Evolutionary conservation across 2,888 invertebrate genomes (phyloP).

Genomic region (Agelastica alni): DNA sequence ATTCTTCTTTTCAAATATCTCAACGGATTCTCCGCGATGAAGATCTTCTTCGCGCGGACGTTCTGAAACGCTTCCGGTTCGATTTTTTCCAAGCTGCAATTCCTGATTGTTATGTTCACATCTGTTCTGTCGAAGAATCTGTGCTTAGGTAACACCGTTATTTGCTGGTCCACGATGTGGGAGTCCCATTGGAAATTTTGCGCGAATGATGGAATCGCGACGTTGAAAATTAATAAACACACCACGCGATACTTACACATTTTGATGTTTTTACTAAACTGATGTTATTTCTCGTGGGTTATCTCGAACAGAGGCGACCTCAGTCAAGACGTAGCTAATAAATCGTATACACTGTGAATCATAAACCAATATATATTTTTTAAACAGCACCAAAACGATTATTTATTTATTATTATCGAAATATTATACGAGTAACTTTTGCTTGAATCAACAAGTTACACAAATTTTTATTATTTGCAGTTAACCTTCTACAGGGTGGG

Average conservation of each 20-base stretch:
- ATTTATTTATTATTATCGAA: too few relatives aligned
- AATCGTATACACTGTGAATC: neutral
- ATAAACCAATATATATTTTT: too few relatives aligned
- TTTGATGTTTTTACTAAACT: neutral
- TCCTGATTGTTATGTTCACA: conserved; percentile 2
- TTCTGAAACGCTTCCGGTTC: conserved; percentile 14
- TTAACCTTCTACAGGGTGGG: too few relatives aligned
- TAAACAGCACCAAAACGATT: too few relatives aligned
- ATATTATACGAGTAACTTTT: too few relatives aligned
- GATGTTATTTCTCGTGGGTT: conserved; percentile 1
- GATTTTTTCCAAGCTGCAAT: conserved; percentile 10
- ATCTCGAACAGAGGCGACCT: conserved; percentile 1
- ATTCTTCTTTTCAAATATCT: conserved; percentile 5
- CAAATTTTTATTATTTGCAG: too few relatives aligned
- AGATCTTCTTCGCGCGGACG: conserved; percentile 3
- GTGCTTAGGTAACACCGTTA: neutral
- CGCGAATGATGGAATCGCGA: neutral
- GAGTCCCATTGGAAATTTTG: conserved; percentile 5
- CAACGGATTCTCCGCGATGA: conserved; percentile 5
- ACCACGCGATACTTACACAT: neutral
- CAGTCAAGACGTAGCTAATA: neutral
- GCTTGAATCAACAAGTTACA: too few relatives aligned
- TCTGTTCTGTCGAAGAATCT: neutral
- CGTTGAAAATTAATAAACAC: neutral
- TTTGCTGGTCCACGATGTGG: neutral